These are phyloP conservation scores for Dioctria linearis DNA, from an alignment of 2,888 invertebrate genomes.

Conservation along the genomic window DNA sequence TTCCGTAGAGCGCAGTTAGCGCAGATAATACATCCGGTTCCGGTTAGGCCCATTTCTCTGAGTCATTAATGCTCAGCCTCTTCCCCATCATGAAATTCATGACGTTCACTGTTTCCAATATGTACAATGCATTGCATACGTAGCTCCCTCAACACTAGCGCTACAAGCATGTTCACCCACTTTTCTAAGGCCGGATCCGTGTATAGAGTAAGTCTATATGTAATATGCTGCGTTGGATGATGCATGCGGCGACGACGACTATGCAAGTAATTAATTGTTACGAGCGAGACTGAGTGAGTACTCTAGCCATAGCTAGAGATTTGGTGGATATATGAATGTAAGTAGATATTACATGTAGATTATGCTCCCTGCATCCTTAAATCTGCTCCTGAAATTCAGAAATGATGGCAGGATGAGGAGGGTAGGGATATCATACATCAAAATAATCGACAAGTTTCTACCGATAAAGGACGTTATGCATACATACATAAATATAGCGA, in stretches of 20 bases:
- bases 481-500: background rate
- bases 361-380: constrained; percentile 4
- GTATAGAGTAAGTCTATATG: background rate
- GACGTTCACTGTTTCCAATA: background rate
- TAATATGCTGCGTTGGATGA: background rate
- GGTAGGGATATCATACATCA: constrained; percentile 31
- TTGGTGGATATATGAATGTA: background rate
- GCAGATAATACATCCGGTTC: constrained; percentile 72
- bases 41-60: constrained; percentile 69
- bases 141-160: background rate
- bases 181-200: constrained; percentile 19
- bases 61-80: constrained; percentile 58
- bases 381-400: background rate
- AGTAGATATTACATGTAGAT: too few species aligned
- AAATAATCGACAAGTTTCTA: constrained; percentile 51
- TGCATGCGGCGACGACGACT: too few species aligned
- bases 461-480: constrained; percentile 41
- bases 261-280: constrained; percentile 38
- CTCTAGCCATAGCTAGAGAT: background rate
- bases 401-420: background rate
- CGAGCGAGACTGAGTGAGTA: background rate
- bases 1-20: constrained; percentile 67
- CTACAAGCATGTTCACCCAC: constrained; percentile 37
- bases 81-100: constrained; percentile 57
- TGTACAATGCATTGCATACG: background rate